These are phyloP conservation scores for Thamnophis sirtalis DNA, from an alignment of 2,113 vertebrate species.

Conservation along the genomic window DNA sequence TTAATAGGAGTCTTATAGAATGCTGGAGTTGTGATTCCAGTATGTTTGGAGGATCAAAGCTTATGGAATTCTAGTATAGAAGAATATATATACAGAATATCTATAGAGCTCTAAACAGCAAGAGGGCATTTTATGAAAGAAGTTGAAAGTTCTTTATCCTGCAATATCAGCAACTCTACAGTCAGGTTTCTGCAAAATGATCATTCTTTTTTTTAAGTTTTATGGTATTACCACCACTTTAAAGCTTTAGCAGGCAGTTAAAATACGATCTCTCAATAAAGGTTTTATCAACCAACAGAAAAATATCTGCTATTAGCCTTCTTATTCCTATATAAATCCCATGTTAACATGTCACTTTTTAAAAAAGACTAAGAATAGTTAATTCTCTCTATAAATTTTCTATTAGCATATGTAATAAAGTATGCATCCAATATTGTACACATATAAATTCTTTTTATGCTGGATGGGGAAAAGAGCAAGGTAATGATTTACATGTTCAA, in stretches of 20 bases:
- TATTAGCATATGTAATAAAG: not conserved
- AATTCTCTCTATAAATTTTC: not conserved
- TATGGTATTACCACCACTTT: slow-evolving; percentile 11
- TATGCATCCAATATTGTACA: too few species aligned
- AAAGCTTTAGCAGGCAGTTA: not conserved
- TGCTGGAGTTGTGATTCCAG: not conserved
- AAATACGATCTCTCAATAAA: not conserved
- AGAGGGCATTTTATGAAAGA: not conserved
- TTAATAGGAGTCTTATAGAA: not conserved
- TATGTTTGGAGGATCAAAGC: not conserved
- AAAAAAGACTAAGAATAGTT: not conserved
- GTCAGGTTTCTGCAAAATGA: not conserved
- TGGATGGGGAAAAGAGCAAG: not conserved
- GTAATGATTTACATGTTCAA: not conserved
- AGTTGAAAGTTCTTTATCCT: not conserved
- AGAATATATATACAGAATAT: not conserved
- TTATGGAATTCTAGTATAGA: not conserved
- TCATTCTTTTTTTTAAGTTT: slow-evolving; percentile 18
- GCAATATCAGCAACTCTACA: not conserved
- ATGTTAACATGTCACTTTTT: not conserved
- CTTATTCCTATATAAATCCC: not conserved
- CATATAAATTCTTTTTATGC: not conserved
- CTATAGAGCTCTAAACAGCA: not conserved
- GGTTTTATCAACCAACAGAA: slow-evolving; percentile 3
- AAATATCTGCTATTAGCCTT: slow-evolving; percentile 25